Conservation (phyloP, 2,888 invertebrate genomes). For the Aethes cnicana region DNA sequence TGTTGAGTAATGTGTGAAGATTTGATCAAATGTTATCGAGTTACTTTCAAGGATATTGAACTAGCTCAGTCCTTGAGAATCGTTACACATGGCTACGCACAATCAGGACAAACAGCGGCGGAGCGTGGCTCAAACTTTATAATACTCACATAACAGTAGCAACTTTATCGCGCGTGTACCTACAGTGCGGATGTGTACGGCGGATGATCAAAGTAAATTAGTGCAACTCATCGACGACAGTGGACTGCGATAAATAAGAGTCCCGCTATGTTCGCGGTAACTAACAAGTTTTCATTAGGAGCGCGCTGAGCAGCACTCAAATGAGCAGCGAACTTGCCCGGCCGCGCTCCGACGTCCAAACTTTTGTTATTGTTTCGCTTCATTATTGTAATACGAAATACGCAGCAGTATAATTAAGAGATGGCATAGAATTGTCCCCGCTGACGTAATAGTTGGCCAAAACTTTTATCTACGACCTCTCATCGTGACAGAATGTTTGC, state of each 20-base stretch:
- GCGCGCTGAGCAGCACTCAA: constrained; percentile 73
- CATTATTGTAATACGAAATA: constrained; percentile 81
- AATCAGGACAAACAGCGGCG: background rate
- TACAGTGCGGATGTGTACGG: constrained; percentile 18
- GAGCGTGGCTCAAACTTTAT: background rate
- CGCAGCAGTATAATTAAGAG: constrained; percentile 78
- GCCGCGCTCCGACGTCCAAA: constrained; percentile 68
- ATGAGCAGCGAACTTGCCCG: constrained; percentile 72
- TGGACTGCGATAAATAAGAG: constrained; percentile 59
- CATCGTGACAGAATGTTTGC: constrained; percentile 66
- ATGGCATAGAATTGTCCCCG: constrained; percentile 69
- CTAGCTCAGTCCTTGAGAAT: background rate
- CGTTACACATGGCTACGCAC: background rate
- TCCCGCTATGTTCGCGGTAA: constrained; percentile 63
- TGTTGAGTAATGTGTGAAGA: background rate
- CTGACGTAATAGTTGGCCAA: constrained; percentile 68
- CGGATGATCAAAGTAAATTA: constrained; percentile 37
- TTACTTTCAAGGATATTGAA: no score
- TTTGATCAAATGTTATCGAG: background rate
- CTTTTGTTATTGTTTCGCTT: constrained; percentile 81
- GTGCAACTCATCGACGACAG: constrained; percentile 47
- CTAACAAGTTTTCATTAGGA: constrained; percentile 78
- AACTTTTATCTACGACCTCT: constrained; percentile 68
- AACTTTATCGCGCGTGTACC: background rate
- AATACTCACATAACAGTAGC: background rate